A percentile compares a stretch with the other conserved stretches of the same genome.
Conservation (phyloP, 2,888 invertebrate species). For the Trilocha varians region DNA sequence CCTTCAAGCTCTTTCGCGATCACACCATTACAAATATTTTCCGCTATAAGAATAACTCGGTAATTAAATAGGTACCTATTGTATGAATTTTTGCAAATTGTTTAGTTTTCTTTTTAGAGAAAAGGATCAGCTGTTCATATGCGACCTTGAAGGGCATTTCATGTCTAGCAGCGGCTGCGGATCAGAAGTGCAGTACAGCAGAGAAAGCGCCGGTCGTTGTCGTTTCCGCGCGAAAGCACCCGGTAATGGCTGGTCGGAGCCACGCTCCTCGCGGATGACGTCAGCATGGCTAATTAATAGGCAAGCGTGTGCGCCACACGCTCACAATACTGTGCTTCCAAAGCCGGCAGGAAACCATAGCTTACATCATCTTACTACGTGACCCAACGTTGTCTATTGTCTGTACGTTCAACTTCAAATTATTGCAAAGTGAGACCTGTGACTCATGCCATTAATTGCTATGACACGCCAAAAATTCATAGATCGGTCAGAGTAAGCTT, state of each 20-base stretch:
- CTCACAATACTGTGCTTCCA: conserved; percentile 34
- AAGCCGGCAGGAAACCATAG: conserved; percentile 58
- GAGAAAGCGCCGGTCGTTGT: conserved; percentile 70
- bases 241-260: conserved; percentile 51
- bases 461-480: neutral
- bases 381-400: conserved; percentile 30
- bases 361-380: conserved; percentile 61
- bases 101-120: neutral
- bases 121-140: neutral
- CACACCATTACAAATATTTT: conserved; percentile 5
- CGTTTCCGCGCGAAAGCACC: conserved; percentile 67
- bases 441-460: neutral
- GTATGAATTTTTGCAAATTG: too few species aligned
- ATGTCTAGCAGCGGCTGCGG: conserved; percentile 26
- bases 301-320: conserved; percentile 42
- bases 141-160: conserved; percentile 36
- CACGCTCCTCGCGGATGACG: conserved; percentile 54
- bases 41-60: too few species aligned
- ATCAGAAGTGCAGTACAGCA: conserved; percentile 32
- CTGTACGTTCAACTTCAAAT: conserved; percentile 8
- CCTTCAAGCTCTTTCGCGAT: conserved; percentile 22
- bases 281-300: conserved; percentile 60
- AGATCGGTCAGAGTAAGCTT: neutral
- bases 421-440: conserved; percentile 9
- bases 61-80: too few species aligned